Percentiles rank a stretch among this genome's conserved stretches.
phyloP scores from a whole-genome alignment of 2,888 invertebrate species.

The Lycocerus yunnanus region DNA sequence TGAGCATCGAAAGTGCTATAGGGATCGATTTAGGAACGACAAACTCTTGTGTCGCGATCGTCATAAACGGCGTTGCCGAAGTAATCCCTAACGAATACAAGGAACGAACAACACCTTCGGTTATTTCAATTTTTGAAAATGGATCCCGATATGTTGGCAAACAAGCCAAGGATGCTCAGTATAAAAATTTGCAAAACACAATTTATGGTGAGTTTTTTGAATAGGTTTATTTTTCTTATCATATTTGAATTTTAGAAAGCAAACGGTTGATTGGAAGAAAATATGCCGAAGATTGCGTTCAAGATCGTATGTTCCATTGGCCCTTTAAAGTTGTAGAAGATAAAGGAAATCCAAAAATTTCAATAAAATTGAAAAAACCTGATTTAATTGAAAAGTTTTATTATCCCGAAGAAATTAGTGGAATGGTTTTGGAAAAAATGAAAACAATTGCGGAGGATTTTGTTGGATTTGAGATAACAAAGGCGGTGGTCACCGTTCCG shows the following conservation, averaged over 20 bases:
- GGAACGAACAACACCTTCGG: conserved; percentile 23
- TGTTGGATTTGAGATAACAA: conserved; percentile 8
- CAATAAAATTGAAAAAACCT: neutral
- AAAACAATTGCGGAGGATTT: conserved; percentile 12
- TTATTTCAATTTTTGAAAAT: conserved; percentile 19
- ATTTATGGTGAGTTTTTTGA: conserved; percentile 21
- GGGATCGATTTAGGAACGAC: conserved; percentile 33
- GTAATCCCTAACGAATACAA: conserved; percentile 26
- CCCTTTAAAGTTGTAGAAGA: conserved; percentile 23
- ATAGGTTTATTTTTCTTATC: neutral
- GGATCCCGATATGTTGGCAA: conserved; percentile 20
- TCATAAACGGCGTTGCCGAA: conserved; percentile 13
- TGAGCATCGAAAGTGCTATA: conserved; percentile 8
- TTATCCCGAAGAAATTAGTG: conserved; percentile 29
- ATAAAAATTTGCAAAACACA: conserved; percentile 23
- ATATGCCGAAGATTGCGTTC: conserved; percentile 16
- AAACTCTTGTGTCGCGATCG: conserved; percentile 28
- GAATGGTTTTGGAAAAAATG: conserved; percentile 25
- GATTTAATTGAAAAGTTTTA: conserved; percentile 9
- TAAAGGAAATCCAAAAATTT: conserved; percentile 23
- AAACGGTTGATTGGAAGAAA: conserved; percentile 31
- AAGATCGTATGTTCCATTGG: conserved; percentile 22
- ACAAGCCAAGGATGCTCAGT: conserved; percentile 16
- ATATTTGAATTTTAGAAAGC: conserved; percentile 18
- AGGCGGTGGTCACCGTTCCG: conserved; percentile 32